These are phyloP conservation scores for Echinops telfairi DNA, from an alignment of 2,113 vertebrate genomes.

Conservation along the genomic window DNA sequence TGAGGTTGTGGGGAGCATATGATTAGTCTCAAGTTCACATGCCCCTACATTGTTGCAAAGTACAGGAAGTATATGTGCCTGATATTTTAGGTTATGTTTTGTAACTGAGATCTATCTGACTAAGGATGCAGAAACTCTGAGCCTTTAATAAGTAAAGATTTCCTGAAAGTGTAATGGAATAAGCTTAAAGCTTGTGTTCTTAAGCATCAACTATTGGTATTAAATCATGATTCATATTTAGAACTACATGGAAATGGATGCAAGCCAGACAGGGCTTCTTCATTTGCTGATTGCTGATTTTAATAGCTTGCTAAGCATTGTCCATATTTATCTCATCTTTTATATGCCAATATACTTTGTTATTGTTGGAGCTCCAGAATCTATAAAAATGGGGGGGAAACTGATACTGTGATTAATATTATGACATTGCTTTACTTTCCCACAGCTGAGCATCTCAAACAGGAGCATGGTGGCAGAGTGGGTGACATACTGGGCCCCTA, in stretches of 20 bases:
- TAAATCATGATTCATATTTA: background rate
- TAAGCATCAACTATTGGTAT: background rate
- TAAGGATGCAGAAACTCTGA: background rate
- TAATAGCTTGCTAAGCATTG: too few relatives aligned
- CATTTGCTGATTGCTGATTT: background rate
- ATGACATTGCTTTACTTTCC: background rate
- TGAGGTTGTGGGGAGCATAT: too few relatives aligned
- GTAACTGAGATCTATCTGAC: background rate
- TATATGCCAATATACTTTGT: background rate
- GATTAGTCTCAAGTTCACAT: background rate
- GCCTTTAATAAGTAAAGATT: background rate
- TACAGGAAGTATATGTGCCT: background rate
- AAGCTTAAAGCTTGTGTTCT: background rate
- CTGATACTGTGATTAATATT: background rate
- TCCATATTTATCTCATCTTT: background rate
- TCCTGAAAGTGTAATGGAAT: background rate
- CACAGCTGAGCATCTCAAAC: too few relatives aligned
- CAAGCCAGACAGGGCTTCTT: background rate
- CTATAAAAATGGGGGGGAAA: background rate
- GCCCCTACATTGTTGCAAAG: background rate
- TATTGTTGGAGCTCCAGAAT: background rate
- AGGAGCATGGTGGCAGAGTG: too few relatives aligned
- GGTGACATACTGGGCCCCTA: too few relatives aligned
- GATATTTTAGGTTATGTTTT: background rate
- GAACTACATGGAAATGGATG: too few relatives aligned